Percentiles rank a stretch among this genome's conserved stretches.
phyloP scores from a whole-genome alignment of 2,797 vertebrate species.

The Helicolenus hilgendorfi region DNA sequence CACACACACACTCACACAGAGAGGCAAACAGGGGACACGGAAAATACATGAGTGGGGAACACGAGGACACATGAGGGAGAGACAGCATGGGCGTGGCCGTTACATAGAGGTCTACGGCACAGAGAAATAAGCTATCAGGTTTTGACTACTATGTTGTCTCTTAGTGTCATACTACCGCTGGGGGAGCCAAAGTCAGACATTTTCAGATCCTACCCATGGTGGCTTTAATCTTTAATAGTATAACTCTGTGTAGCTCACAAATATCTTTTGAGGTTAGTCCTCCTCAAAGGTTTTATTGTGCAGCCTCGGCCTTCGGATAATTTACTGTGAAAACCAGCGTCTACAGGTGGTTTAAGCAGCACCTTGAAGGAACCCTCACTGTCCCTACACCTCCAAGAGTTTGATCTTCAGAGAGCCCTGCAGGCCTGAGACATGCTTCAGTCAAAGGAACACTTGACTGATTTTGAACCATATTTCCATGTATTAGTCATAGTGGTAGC shows the following conservation, averaged over 20 bases:
- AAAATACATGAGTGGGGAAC: too few species aligned
- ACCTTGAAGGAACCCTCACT: neutral
- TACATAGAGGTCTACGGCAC: too few species aligned
- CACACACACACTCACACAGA: too few species aligned
- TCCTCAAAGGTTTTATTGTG: neutral
- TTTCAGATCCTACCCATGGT: neutral
- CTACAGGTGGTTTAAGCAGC: neutral
- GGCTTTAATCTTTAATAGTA: neutral
- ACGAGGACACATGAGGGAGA: too few species aligned
- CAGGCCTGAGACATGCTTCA: constrained; percentile 19
- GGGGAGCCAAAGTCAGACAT: neutral
- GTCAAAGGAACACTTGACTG: constrained; percentile 52
- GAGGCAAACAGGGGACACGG: too few species aligned
- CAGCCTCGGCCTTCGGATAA: neutral
- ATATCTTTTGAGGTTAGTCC: neutral
- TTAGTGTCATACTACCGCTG: neutral
- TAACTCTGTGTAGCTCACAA: neutral
- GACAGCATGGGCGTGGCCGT: too few species aligned
- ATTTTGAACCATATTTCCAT: constrained; percentile 35
- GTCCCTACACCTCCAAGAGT: constrained; percentile 2
- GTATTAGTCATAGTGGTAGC: constrained; percentile 40
- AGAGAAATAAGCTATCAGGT: too few species aligned
- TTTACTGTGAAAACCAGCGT: constrained; percentile 1
- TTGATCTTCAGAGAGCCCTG: constrained; percentile 24
- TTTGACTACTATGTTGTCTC: too few species aligned